Evolutionary conservation across 2,113 vertebrate species (phyloP).

Genomic region (Picathartes gymnocephalus): DNA sequence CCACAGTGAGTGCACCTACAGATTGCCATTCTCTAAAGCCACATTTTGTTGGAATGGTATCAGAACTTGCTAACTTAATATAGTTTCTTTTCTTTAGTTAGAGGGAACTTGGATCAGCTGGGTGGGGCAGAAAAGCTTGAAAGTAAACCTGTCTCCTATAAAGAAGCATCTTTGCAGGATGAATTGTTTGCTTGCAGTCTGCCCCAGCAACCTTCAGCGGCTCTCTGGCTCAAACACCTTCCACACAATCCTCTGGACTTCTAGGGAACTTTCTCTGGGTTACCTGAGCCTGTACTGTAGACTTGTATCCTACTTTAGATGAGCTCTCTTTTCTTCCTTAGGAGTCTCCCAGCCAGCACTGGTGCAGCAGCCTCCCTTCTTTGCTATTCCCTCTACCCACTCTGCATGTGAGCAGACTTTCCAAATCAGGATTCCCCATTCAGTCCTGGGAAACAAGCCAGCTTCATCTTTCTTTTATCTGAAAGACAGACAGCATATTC

Average conservation of each 20-base stretch:
- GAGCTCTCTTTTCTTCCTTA: background rate
- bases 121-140: background rate
- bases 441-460: background rate
- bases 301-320: background rate
- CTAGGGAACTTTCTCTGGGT: background rate
- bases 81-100: background rate
- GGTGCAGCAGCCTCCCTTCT: background rate
- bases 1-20: background rate
- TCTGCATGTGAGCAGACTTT: background rate
- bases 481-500: background rate
- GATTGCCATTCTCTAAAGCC: background rate
- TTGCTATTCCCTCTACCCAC: background rate
- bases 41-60: background rate
- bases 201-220: background rate
- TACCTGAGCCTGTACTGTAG: background rate
- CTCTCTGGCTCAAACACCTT: background rate
- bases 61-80: background rate
- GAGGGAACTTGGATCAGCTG: background rate
- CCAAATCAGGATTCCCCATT: background rate
- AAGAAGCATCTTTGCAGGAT: background rate
- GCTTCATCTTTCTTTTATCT: background rate
- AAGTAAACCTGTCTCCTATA: fast-evolving
- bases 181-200: background rate
- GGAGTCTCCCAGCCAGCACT: background rate
- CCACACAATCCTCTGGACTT: background rate